A percentile compares a stretch with the other conserved stretches of the same genome.
Evolutionary conservation across 2,888 invertebrate genomes (phyloP).

Genomic region (Acanthopleura granulata): DNA sequence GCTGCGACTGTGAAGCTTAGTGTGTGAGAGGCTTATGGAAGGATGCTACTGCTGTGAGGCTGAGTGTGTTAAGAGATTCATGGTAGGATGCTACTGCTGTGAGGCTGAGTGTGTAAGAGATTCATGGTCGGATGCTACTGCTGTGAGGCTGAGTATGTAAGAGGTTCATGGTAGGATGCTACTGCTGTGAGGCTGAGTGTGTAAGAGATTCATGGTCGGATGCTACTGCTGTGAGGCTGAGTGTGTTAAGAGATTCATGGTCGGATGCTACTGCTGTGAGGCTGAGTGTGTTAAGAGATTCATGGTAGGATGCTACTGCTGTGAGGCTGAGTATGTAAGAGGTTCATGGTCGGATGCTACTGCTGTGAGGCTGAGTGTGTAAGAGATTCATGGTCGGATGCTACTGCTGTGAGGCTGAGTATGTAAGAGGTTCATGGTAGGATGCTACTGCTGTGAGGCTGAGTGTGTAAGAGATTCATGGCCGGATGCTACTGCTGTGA

Average conservation of each 20-base stretch:
- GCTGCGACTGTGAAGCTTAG: background rate
- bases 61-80: background rate
- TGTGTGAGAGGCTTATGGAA: background rate
- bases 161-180: slow-evolving; percentile 81
- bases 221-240: background rate
- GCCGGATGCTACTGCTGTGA: background rate
- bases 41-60: background rate
- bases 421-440: slow-evolving; percentile 79
- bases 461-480: background rate
- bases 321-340: background rate
- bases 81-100: background rate
- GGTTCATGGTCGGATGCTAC: slow-evolving; percentile 79
- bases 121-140: background rate
- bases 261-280: slow-evolving; percentile 67
- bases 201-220: slow-evolving; percentile 77
- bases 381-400: slow-evolving; percentile 77
- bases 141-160: no score
- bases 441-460: slow-evolving; percentile 21
- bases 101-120: background rate
- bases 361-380: background rate
- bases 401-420: background rate
- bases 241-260: slow-evolving; percentile 75
- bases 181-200: background rate
- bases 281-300: slow-evolving; percentile 64
- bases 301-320: slow-evolving; percentile 75